phyloP scores from a whole-genome alignment of 2,113 vertebrate genomes.

The Hippocampus mohnikei region DNA sequence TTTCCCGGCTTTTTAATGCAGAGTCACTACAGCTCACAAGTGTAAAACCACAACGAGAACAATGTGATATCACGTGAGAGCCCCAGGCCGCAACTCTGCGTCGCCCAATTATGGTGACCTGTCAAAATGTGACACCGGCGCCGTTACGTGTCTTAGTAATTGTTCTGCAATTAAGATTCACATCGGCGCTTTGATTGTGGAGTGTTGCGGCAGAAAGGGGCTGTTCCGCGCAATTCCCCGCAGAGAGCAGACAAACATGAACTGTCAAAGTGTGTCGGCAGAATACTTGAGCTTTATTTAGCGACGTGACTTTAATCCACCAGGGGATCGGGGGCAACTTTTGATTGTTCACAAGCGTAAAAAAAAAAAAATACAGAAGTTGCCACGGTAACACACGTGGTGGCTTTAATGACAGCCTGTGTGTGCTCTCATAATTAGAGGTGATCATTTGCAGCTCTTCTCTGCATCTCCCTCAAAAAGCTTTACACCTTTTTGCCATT shows the following conservation, averaged over 20 bases:
- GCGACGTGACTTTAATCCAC: slow-evolving; percentile 65
- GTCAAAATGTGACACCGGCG: slow-evolving; percentile 33
- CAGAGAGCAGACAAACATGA: slow-evolving; percentile 50
- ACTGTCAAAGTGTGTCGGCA: slow-evolving; percentile 46
- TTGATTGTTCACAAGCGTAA: slow-evolving; percentile 61
- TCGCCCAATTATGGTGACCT: slow-evolving; percentile 38
- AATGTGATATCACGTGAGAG: not conserved
- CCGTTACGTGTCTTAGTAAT: slow-evolving; percentile 22
- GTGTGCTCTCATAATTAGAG: slow-evolving; percentile 53
- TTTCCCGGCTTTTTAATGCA: not conserved
- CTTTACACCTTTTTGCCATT: slow-evolving; percentile 20
- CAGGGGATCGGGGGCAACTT: slow-evolving; percentile 55
- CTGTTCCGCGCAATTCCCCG: slow-evolving; percentile 55
- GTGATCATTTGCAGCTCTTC: slow-evolving; percentile 58
- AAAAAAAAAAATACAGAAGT: slow-evolving; percentile 57
- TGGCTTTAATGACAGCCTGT: slow-evolving; percentile 66
- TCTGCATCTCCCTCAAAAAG: slow-evolving; percentile 18
- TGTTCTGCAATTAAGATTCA: slow-evolving; percentile 47
- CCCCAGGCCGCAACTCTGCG: slow-evolving; percentile 2
- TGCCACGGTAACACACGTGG: slow-evolving; percentile 71
- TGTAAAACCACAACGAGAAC: not conserved
- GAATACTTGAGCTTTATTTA: slow-evolving; percentile 69
- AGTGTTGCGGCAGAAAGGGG: slow-evolving; percentile 52
- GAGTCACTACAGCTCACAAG: not conserved
- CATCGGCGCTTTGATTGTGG: slow-evolving; percentile 39